Evolutionary conservation across 2,888 invertebrate species (phyloP).

Genomic region (Drosophila anomalata): DNA sequence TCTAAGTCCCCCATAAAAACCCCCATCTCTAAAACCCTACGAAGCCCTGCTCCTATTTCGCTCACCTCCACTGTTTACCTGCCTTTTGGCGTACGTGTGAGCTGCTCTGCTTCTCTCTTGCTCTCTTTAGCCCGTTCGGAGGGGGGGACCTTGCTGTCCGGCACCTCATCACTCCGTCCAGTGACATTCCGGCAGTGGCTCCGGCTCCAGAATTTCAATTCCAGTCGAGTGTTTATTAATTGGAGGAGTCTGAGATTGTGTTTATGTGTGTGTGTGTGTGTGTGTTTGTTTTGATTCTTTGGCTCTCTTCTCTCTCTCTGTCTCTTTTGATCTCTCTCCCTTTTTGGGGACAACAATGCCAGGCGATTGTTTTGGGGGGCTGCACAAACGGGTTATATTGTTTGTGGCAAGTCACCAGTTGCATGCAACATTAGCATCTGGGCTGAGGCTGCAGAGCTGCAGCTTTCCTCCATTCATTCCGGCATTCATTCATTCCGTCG

Average conservation of each 20-base stretch:
- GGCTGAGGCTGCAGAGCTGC: neutral
- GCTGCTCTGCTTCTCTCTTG: neutral
- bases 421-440: slow-evolving; percentile 59
- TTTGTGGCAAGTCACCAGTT: slow-evolving; percentile 34
- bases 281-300: slow-evolving; percentile 40
- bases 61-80: slow-evolving; percentile 14
- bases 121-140: too few relatives aligned
- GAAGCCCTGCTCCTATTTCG: neutral
- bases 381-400: slow-evolving; percentile 64
- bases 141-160: slow-evolving; percentile 8
- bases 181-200: slow-evolving; percentile 8
- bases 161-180: slow-evolving; percentile 10
- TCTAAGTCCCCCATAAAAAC: too few relatives aligned
- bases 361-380: slow-evolving; percentile 21
- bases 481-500: slow-evolving; percentile 22
- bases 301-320: slow-evolving; percentile 14
- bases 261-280: neutral
- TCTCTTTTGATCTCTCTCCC: neutral
- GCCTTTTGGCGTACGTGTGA: slow-evolving; percentile 3
- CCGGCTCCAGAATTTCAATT: slow-evolving; percentile 52
- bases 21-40: too few relatives aligned
- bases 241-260: slow-evolving; percentile 1
- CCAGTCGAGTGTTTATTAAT: slow-evolving; percentile 55
- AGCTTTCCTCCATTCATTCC: slow-evolving; percentile 57
- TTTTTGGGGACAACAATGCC: slow-evolving; percentile 33